Percentiles rank a stretch among this genome's conserved stretches.
Conservation (phyloP, 2,888 invertebrate species). For the Baronia brevicornis region DNA sequence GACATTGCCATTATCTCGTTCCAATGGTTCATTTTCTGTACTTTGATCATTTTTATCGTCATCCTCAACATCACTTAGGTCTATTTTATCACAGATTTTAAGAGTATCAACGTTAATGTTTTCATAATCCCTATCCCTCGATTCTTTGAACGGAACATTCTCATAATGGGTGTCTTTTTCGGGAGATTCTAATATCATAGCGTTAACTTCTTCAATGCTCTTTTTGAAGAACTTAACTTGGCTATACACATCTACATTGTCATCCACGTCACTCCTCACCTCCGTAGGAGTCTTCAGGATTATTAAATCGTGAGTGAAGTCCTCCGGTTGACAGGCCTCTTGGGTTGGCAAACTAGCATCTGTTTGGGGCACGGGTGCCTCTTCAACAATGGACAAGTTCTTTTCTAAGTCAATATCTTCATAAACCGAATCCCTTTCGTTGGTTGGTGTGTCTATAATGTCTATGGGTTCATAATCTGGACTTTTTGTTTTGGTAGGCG, state of each 20-base stretch:
- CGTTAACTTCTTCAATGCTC: slow-evolving; percentile 81
- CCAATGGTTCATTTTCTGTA: slow-evolving; percentile 23
- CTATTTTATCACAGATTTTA: slow-evolving; percentile 50
- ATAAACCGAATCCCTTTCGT: slow-evolving; percentile 72
- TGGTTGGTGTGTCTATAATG: slow-evolving; percentile 46
- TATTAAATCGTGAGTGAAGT: slow-evolving; percentile 50
- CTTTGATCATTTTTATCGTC: slow-evolving; percentile 26
- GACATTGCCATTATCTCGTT: slow-evolving; percentile 53
- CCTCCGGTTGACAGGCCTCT: slow-evolving; percentile 72
- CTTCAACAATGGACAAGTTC: slow-evolving; percentile 69
- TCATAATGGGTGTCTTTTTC: slow-evolving; percentile 50
- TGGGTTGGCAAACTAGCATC: slow-evolving; percentile 75
- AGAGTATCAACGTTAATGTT: slow-evolving; percentile 53
- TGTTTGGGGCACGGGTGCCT: slow-evolving; percentile 70
- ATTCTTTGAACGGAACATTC: slow-evolving; percentile 41
- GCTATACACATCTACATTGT: slow-evolving; percentile 78
- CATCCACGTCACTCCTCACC: slow-evolving; percentile 38
- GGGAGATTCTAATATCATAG: slow-evolving; percentile 40
- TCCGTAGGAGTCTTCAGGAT: slow-evolving; percentile 77
- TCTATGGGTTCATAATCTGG: slow-evolving; percentile 67
- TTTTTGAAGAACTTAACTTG: slow-evolving; percentile 85
- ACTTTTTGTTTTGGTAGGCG: slow-evolving; percentile 69
- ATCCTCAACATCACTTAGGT: slow-evolving; percentile 25
- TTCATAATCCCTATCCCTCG: slow-evolving; percentile 44
- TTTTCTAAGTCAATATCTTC: slow-evolving; percentile 74